A percentile compares a stretch with the other conserved stretches of the same genome.
These are phyloP conservation scores for Nicator chloris DNA, from an alignment of 2,113 vertebrate genomes.

Conservation along the genomic window DNA sequence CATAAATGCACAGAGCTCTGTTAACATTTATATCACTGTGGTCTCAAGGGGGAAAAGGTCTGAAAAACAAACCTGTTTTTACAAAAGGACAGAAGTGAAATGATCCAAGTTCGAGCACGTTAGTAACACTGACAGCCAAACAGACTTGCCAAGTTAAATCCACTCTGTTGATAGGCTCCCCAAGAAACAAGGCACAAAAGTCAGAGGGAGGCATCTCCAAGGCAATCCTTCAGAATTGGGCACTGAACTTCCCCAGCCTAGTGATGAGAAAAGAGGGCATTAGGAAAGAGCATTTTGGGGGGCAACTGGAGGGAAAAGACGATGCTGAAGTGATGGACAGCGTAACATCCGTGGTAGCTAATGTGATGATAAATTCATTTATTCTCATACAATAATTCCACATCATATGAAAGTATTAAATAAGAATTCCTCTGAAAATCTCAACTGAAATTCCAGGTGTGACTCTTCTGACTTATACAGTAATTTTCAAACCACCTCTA, in stretches of 20 bases:
- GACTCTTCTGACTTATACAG: background rate
- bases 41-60: background rate
- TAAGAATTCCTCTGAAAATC: background rate
- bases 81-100: background rate
- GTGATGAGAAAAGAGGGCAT: background rate
- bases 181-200: background rate
- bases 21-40: background rate
- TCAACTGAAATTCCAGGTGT: background rate
- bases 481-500: background rate
- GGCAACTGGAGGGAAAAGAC: background rate
- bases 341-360: rapidly evolving
- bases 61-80: slow-evolving; percentile 23
- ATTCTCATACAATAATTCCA: background rate
- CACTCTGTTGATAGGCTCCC: background rate
- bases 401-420: background rate
- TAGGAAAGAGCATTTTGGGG: background rate
- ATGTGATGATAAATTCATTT: background rate
- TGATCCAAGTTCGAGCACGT: background rate
- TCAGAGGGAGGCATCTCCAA: background rate
- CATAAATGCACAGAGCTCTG: background rate
- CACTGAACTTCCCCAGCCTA: background rate
- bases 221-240: background rate
- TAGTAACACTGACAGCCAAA: background rate
- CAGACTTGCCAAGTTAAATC: background rate
- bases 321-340: background rate